These are phyloP conservation scores for Mesorhabditis sp. DNA, from an alignment of 2,888 invertebrate species.

Conservation along the genomic window DNA sequence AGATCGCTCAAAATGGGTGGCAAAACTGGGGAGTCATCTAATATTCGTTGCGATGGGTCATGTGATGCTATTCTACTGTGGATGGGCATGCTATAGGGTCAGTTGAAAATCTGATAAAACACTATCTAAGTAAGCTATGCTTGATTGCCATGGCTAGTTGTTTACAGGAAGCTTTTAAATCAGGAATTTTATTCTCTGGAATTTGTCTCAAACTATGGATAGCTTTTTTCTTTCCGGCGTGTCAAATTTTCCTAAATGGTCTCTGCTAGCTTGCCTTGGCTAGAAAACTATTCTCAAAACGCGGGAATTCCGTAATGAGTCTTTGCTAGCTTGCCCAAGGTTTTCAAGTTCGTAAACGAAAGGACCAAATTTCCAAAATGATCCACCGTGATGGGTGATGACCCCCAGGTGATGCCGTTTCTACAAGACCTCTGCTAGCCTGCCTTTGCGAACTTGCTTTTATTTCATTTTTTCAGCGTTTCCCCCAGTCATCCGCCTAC, in stretches of 20 bases:
- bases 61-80: constrained; percentile 25
- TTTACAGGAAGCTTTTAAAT: no score
- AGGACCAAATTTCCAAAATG: constrained; percentile 13
- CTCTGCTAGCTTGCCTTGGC: no score
- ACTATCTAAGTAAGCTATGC: background rate
- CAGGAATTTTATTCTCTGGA: no score
- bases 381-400: constrained; percentile 17
- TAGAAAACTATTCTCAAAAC: no score
- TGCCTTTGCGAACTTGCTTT: no score
- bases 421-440: constrained; percentile 4
- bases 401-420: constrained; percentile 11
- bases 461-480: no score
- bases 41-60: constrained; percentile 23
- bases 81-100: constrained; percentile 29
- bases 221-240: no score
- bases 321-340: no score
- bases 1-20: background rate
- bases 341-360: constrained; percentile 1
- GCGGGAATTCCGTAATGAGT: no score
- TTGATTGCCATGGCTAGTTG: background rate
- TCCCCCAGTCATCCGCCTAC: no score
- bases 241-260: no score
- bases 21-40: background rate
- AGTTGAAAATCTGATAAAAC: background rate
- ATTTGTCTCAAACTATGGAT: background rate